A percentile compares a stretch with the other conserved stretches of the same genome.
Evolutionary conservation across 1,140 invertebrate species (phyloP).

Genomic region (Ditylenchus dipsaci): DNA sequence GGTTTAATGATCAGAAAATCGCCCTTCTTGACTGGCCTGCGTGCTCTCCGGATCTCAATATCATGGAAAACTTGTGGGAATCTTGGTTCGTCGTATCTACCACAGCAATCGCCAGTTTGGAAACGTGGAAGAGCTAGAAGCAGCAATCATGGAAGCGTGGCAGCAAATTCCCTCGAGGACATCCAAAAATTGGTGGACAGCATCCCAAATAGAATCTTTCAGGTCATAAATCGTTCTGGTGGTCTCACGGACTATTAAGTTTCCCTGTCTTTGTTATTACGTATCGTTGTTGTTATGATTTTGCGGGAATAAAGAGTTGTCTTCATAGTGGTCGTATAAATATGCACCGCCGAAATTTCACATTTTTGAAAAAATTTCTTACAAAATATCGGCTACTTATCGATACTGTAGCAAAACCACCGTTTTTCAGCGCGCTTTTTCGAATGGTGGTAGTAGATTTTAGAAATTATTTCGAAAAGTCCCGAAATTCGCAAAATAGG

Average conservation of each 20-base stretch:
- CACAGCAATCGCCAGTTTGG: conserved; percentile 21
- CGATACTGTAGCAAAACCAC: too few species aligned
- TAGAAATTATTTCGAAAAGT: too few species aligned
- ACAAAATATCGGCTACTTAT: too few species aligned
- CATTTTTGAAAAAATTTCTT: too few species aligned
- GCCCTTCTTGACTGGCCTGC: conserved; percentile 53
- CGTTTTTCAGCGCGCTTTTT: too few species aligned
- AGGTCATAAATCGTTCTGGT: too few species aligned
- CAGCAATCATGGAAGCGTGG: conserved; percentile 9
- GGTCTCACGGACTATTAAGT: not conserved
- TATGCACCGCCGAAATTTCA: not conserved
- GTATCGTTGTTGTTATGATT: not conserved
- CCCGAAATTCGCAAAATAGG: too few species aligned
- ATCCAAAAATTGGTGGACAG: not conserved
- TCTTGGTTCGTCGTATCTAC: conserved; percentile 28
- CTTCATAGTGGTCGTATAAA: not conserved
- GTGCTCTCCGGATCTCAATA: conserved; percentile 58
- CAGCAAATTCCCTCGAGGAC: not conserved
- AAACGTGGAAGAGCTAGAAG: conserved; percentile 12
- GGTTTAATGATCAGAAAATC: conserved; percentile 26
- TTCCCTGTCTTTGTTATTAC: too few species aligned
- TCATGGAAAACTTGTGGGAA: conserved; percentile 59
- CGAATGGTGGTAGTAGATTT: too few species aligned
- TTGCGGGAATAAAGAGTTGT: not conserved
- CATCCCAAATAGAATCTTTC: not conserved